phyloP scores from a whole-genome alignment of 1,140 invertebrate species.

The Elysia chlorotica region DNA sequence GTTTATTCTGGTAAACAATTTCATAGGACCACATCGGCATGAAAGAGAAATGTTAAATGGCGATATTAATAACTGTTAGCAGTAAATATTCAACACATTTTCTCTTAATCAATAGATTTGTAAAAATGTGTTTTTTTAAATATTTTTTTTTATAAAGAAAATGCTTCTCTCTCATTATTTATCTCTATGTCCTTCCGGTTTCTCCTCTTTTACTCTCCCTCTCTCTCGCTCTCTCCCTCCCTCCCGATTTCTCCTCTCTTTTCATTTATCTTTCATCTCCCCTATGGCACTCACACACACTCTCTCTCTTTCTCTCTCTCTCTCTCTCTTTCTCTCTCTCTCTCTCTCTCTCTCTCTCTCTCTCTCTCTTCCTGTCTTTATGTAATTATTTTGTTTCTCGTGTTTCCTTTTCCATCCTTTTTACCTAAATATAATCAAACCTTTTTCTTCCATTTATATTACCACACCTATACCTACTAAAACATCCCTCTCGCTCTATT shows the following conservation, averaged over 20 bases:
- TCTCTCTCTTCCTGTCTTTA: not conserved
- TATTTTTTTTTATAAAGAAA: no score
- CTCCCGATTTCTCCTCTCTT: not conserved
- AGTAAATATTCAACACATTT: no score
- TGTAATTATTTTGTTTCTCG: not conserved
- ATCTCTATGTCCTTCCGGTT: not conserved
- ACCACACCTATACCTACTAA: not conserved
- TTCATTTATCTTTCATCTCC: not conserved
- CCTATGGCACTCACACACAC: no score
- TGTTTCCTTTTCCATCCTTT: not conserved
- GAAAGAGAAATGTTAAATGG: no score
- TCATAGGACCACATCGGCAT: no score
- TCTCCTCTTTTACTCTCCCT: not conserved
- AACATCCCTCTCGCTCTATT: not conserved
- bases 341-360: not conserved
- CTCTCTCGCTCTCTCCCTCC: not conserved
- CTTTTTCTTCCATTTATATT: not conserved
- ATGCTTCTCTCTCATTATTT: no score
- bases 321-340: not conserved
- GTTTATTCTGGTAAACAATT: no score
- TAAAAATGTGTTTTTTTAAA: no score
- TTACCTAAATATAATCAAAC: no score
- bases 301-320: not conserved
- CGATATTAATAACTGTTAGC: no score
- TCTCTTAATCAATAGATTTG: no score